phyloP scores from a whole-genome alignment of 2,888 invertebrate genomes.

The Sarcophaga rosellei region DNA sequence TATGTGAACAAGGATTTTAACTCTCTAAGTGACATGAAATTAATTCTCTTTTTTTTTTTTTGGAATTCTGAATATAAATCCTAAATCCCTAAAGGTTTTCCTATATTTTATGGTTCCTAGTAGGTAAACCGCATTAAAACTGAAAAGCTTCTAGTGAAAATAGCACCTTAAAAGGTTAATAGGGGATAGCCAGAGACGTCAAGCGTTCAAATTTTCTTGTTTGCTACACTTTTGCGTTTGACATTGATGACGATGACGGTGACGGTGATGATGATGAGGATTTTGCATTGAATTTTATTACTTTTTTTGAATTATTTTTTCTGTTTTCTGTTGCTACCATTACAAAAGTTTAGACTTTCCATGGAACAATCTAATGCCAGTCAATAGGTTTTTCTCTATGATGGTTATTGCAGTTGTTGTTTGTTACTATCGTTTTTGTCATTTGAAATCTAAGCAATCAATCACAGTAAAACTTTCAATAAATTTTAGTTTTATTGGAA shows the following conservation, averaged over 20 bases:
- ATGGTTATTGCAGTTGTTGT: constrained; percentile 14
- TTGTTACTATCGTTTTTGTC: constrained; percentile 23
- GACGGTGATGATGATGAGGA: neutral
- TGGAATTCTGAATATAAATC: no score
- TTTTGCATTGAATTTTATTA: constrained; percentile 41
- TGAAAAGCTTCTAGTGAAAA: neutral
- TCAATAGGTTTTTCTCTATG: neutral
- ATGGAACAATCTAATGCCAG: constrained; percentile 7
- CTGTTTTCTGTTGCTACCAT: neutral
- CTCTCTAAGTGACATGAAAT: neutral
- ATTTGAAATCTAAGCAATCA: constrained; percentile 49
- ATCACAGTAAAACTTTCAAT: constrained; percentile 55
- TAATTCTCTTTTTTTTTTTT: no score
- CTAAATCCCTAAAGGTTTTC: constrained; percentile 5
- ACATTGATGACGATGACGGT: constrained; percentile 6
- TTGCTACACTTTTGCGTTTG: constrained; percentile 14
- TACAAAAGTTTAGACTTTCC: neutral
- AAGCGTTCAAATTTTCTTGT: constrained; percentile 23
- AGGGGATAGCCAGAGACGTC: neutral
- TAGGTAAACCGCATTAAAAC: neutral
- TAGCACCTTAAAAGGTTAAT: neutral
- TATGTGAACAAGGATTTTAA: neutral
- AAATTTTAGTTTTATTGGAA: constrained; percentile 42
- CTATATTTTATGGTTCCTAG: neutral
- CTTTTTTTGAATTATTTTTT: constrained; percentile 1